Evolutionary conservation across 1,140 invertebrate species (phyloP).

Genomic region (Hirudo medicinalis): DNA sequence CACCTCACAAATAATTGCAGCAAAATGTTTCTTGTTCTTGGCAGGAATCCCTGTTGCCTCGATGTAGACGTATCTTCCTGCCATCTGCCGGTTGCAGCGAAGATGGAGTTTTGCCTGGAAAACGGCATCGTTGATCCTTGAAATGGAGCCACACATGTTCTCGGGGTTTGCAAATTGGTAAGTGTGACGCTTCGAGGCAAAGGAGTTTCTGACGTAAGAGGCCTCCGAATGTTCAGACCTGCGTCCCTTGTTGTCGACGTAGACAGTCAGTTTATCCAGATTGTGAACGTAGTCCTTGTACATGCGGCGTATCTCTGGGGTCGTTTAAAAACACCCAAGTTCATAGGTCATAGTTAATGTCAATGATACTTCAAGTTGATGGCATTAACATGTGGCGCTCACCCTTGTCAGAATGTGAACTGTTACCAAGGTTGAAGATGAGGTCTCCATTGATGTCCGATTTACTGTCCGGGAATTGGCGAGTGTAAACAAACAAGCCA

Average conservation of each 20-base stretch:
- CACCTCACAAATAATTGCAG: constrained; percentile 48
- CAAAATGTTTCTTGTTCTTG: constrained; percentile 45
- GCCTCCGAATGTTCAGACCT: not conserved
- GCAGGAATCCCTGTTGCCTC: constrained; percentile 46
- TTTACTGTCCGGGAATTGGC: not conserved
- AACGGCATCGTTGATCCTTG: constrained; percentile 45
- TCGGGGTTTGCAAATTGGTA: constrained; percentile 24
- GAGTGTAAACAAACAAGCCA: not conserved
- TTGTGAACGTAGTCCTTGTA: constrained; percentile 28
- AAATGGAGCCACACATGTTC: constrained; percentile 45
- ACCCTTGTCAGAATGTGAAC: too few species aligned
- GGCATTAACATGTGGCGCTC: too few species aligned
- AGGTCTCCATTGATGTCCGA: not conserved
- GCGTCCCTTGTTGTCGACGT: constrained; percentile 42
- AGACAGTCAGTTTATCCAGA: constrained; percentile 46
- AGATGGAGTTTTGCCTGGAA: constrained; percentile 43
- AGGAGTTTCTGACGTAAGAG: not conserved
- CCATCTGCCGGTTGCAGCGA: constrained; percentile 41
- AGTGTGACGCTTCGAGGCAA: not conserved
- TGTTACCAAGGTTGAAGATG: too few species aligned
- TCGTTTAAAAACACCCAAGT: too few species aligned
- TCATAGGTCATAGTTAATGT: too few species aligned
- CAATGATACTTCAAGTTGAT: too few species aligned
- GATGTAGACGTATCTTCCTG: constrained; percentile 46
- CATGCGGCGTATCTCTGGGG: not conserved